Evolutionary conservation across 2,888 invertebrate genomes (phyloP), one percentile per base, ranked within the genome.

Genomic region (Hypsopygia costalis): DNA sequence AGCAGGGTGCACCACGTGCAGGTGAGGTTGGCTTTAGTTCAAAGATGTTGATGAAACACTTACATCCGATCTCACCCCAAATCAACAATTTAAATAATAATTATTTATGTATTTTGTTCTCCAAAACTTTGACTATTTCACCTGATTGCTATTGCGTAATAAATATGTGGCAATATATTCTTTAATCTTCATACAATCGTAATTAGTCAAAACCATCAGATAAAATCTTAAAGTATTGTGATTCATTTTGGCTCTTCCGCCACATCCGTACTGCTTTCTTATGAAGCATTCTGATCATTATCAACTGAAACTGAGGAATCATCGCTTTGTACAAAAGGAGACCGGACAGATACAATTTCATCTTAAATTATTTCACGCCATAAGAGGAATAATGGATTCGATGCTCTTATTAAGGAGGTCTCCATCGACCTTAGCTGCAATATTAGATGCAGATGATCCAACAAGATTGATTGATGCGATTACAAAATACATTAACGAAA

Each of bases 401-500:
- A 25, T 25, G 16, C 16, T 16, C 3, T 16, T 16, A 25, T 25
- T 25, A 25, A 6, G 25, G 3, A 25, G 25, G n/a, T 25, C 25
- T 6, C 3, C 25, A 5, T 25, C 25, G 8, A 25, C 25, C 25
- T 25, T 25, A 25, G 7, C 25, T 25, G 25, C n/a, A 25, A 25
- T 7, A 25, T 25, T 25, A n/a, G 25, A n/a, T 21, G 21, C 37
- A 37, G 40, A 42, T 44, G 12, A 21, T 36, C 33, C 34, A 20
- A 37, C 6, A 6, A 47, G 47, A 47, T 47, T 33, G 42, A 42
- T 44, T 30, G 44, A 34, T 38, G 36, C 34, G 21, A 40, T 25
- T 25, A 34, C 25, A 40, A 42, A 47, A 44, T 44, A 37, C 38
- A 36, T 43, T 44, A 47, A 43, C 38, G 22, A 40, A 44, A 44